Conservation (phyloP, 2,888 invertebrate genomes). For the Mantis religiosa region DNA sequence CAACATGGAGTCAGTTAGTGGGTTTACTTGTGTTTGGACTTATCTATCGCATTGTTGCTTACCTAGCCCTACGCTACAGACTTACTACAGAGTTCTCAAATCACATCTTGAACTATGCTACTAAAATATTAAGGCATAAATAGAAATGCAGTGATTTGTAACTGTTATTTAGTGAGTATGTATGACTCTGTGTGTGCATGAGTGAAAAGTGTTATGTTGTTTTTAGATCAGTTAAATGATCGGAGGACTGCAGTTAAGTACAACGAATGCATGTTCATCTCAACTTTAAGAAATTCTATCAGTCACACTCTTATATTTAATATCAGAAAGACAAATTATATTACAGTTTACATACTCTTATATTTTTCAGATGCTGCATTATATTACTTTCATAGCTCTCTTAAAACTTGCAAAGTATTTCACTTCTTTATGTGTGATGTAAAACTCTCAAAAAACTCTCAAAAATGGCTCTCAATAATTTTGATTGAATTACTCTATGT, state of each 20-base stretch:
- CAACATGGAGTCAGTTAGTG: constrained; percentile 53
- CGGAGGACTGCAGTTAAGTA: neutral
- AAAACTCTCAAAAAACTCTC: too few species aligned
- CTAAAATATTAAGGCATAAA: constrained; percentile 53
- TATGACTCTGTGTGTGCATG: neutral
- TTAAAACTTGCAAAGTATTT: too few species aligned
- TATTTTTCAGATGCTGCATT: too few species aligned
- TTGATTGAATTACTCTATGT: too few species aligned
- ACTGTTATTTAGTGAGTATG: neutral
- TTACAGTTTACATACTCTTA: too few species aligned
- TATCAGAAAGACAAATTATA: too few species aligned
- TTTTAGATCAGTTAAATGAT: neutral
- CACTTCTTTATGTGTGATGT: too few species aligned
- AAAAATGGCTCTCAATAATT: too few species aligned
- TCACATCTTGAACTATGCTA: constrained; percentile 52
- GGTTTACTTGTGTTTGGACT: constrained; percentile 55
- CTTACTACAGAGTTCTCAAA: constrained; percentile 54
- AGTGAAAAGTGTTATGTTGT: neutral
- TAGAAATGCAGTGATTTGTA: constrained; percentile 35
- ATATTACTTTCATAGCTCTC: too few species aligned
- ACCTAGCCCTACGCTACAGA: constrained; percentile 55
- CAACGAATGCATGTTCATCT: too few species aligned
- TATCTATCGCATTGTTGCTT: constrained; percentile 52
- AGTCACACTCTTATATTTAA: too few species aligned
- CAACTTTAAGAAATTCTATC: too few species aligned